phyloP scores from a whole-genome alignment of 2,888 invertebrate genomes.

The Cerastis rubricosa region DNA sequence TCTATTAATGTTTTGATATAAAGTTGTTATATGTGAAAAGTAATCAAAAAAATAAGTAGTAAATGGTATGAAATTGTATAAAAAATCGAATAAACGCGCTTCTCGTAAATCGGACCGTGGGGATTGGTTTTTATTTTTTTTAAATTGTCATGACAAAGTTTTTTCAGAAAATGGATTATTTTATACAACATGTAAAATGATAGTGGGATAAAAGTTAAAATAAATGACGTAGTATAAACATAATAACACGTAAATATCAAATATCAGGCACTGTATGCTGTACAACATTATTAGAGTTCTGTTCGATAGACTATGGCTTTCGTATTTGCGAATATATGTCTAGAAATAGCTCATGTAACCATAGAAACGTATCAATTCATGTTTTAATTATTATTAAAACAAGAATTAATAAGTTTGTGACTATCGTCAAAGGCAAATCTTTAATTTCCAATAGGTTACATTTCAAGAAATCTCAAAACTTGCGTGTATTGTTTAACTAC shows the following conservation, averaged over 20 bases:
- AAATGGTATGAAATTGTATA: constrained; percentile 3
- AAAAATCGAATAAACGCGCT: background rate
- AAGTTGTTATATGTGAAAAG: background rate
- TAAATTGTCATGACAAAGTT: background rate
- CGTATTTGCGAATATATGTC: background rate
- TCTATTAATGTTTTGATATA: background rate
- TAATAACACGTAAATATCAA: background rate
- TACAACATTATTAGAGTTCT: background rate
- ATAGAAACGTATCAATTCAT: background rate
- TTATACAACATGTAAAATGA: background rate
- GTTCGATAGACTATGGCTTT: background rate
- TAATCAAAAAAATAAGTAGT: background rate
- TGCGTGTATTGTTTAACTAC: background rate
- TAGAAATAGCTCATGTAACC: background rate
- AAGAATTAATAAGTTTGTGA: too few species aligned
- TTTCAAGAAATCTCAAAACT: background rate
- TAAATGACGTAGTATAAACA: background rate
- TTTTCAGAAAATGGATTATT: background rate
- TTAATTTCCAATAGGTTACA: background rate
- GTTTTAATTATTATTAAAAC: too few species aligned
- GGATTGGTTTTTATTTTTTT: background rate
- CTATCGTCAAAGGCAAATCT: background rate
- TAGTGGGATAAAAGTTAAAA: background rate
- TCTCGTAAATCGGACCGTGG: background rate
- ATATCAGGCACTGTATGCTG: background rate